Percentiles rank a stretch among this genome's conserved stretches.
These are phyloP conservation scores for Sebastiscus albofasciatus DNA, from an alignment of 2,797 vertebrate species.

Conservation along the genomic window DNA sequence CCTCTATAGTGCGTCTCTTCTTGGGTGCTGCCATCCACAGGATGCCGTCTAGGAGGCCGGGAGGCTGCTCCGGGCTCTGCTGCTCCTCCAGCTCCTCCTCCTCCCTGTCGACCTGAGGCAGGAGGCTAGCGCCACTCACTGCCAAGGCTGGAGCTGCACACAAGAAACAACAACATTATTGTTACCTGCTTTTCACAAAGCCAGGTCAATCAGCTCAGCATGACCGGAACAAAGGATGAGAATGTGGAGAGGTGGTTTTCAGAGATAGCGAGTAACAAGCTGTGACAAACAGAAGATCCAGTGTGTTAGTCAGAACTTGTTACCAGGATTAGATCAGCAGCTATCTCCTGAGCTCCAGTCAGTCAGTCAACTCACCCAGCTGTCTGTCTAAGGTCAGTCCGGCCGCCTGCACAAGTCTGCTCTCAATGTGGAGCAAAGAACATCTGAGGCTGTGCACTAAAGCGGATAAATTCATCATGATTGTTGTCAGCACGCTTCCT, in stretches of 20 bases:
- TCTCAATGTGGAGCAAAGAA: constrained; percentile 77
- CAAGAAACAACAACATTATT: background rate
- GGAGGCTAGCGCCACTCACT: constrained; percentile 72
- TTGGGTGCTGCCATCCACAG: constrained; percentile 98
- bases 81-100: constrained; percentile 41
- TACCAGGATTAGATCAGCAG: background rate
- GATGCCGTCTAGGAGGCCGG: constrained; percentile 81
- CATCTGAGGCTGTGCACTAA: constrained; percentile 72
- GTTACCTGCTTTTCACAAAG: background rate
- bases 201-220: no score
- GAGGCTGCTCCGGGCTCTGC: constrained; percentile 30
- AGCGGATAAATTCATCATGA: constrained; percentile 67
- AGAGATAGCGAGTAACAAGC: no score
- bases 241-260: no score
- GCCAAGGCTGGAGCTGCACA: constrained; percentile 85
- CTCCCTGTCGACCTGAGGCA: constrained; percentile 58
- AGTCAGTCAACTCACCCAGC: constrained; percentile 71
- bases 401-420: constrained; percentile 67
- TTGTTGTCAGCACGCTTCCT: background rate
- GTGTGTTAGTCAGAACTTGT: background rate
- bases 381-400: constrained; percentile 68
- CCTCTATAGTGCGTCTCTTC: constrained; percentile 92
- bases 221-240: background rate
- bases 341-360: background rate
- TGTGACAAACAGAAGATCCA: background rate